phyloP scores from a whole-genome alignment of 2,113 vertebrate genomes.

The Synchiropus splendidus region DNA sequence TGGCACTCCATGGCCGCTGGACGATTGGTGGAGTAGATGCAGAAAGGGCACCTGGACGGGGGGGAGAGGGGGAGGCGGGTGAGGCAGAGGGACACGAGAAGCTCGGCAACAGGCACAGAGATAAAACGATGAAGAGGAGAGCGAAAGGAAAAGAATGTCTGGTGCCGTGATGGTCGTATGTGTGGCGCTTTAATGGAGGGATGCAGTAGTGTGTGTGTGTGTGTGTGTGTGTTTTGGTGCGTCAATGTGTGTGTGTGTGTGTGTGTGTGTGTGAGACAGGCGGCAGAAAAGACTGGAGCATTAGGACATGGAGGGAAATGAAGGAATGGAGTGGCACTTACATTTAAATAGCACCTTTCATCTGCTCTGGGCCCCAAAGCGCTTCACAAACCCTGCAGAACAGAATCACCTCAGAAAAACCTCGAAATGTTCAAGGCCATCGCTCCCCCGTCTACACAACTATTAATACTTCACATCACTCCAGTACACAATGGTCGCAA shows the following conservation, averaged over 20 bases:
- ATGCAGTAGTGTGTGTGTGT: constrained; percentile 16
- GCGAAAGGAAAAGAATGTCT: constrained; percentile 52
- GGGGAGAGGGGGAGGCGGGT: constrained; percentile 16
- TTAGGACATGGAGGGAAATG: constrained; percentile 69
- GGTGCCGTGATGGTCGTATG: too few species aligned
- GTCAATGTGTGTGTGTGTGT: constrained; percentile 10
- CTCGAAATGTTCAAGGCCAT: constrained; percentile 61
- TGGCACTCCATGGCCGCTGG: constrained; percentile 98
- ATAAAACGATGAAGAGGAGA: constrained; percentile 47
- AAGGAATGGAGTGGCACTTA: constrained; percentile 78
- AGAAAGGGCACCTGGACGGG: constrained; percentile 89
- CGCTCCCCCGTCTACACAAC: constrained; percentile 44
- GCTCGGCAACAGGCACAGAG: constrained; percentile 3
- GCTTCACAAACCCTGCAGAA: constrained; percentile 81
- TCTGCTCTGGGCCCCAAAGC: constrained; percentile 79
- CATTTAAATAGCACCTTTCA: constrained; percentile 83
- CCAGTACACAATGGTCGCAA: too few species aligned
- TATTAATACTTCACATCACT: constrained; percentile 32
- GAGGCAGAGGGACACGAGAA: constrained; percentile 18
- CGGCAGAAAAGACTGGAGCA: constrained; percentile 54
- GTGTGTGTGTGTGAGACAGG: constrained; percentile 37
- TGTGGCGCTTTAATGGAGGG: constrained; percentile 45
- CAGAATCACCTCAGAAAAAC: constrained; percentile 78
- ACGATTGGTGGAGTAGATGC: constrained; percentile 97
- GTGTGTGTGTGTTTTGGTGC: constrained; percentile 17